Percentiles rank a stretch among this genome's conserved stretches.
Evolutionary conservation across 2,888 invertebrate species (phyloP).

Genomic region (Caenorhabditis afra): DNA sequence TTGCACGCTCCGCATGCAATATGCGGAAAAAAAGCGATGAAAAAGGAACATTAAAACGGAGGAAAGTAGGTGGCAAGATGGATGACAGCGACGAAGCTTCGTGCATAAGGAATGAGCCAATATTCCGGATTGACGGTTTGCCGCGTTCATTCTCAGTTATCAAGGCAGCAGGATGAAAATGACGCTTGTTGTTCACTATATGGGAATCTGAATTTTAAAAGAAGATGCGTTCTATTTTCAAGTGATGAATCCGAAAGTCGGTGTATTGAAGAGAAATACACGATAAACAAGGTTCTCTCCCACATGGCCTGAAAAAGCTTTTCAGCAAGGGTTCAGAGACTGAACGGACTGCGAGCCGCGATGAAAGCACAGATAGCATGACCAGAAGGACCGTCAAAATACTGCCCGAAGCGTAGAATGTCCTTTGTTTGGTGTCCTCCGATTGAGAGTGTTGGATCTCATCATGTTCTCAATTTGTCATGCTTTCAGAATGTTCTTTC

Average conservation of each 20-base stretch:
- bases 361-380: too few species aligned
- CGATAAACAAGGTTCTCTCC: constrained; percentile 35
- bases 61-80: constrained; percentile 31
- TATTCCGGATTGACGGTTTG: constrained; percentile 1
- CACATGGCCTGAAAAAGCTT: neutral
- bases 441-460: too few species aligned
- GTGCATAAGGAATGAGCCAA: constrained; percentile 23
- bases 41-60: neutral
- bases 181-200: constrained; percentile 14
- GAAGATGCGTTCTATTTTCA: constrained; percentile 2
- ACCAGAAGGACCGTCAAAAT: too few species aligned
- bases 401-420: neutral
- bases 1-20: constrained; percentile 35
- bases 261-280: constrained; percentile 1
- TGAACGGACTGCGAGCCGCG: constrained; percentile 23
- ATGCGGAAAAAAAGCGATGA: constrained; percentile 1
- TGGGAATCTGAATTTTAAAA: constrained; percentile 16
- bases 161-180: neutral
- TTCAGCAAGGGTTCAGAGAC: constrained; percentile 45
- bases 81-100: constrained; percentile 28
- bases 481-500: too few species aligned
- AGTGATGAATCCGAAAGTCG: constrained; percentile 27
- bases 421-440: constrained; percentile 19
- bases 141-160: neutral
- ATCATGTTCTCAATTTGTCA: too few species aligned